Evolutionary conservation across 2,888 invertebrate genomes (phyloP).

Genomic region (Mellilla xanthometata): DNA sequence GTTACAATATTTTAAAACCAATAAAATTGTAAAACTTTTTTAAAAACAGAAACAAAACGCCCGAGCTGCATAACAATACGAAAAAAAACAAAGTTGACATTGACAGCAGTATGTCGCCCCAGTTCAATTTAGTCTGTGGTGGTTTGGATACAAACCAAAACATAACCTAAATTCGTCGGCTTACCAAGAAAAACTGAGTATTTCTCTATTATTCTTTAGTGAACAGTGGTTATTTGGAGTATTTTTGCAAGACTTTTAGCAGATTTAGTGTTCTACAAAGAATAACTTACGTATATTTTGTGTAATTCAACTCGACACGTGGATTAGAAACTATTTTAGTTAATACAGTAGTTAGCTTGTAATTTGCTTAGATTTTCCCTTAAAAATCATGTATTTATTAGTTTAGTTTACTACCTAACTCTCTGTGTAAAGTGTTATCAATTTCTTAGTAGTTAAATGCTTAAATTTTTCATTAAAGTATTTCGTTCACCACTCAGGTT

Average conservation of each 20-base stretch:
- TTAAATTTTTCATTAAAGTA: conserved; percentile 34
- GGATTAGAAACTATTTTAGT: conserved; percentile 2
- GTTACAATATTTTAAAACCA: too few relatives aligned
- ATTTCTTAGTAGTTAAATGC: conserved; percentile 32
- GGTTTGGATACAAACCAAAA: conserved; percentile 15
- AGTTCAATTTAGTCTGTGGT: too few relatives aligned
- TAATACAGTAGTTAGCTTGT: not conserved
- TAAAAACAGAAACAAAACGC: too few relatives aligned
- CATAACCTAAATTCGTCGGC: conserved; percentile 33
- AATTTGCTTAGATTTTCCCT: not conserved
- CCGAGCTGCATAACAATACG: too few relatives aligned
- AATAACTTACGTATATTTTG: not conserved
- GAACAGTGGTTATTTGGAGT: conserved; percentile 1
- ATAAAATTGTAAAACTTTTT: too few relatives aligned
- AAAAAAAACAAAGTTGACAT: too few relatives aligned
- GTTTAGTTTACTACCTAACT: not conserved
- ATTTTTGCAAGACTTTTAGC: not conserved
- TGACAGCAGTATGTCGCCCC: too few relatives aligned
- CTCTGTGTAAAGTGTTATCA: not conserved
- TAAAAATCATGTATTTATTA: too few relatives aligned
- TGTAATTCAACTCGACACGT: conserved; percentile 14
- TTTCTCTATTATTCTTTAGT: not conserved
- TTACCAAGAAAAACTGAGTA: not conserved
- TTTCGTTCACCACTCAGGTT: conserved; percentile 28
- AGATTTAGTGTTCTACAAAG: not conserved